phyloP scores from a whole-genome alignment of 2,888 invertebrate species.

The Papilio gigon region DNA sequence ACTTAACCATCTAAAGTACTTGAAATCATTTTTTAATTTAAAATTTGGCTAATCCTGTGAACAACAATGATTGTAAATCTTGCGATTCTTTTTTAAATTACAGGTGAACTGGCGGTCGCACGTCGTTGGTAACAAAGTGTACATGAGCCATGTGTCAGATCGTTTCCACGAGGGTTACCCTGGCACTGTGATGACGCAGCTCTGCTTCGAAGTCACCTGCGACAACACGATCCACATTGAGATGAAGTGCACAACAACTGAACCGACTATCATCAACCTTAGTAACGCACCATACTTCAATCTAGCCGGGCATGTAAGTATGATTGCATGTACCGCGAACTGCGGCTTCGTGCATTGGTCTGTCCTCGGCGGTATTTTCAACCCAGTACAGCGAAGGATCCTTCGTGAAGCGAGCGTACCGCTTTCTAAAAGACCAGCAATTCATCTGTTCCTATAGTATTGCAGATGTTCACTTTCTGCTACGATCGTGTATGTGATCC shows the following conservation, averaged over 20 bases:
- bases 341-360: no score
- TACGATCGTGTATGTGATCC: no score
- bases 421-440: no score
- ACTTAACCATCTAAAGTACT: no score
- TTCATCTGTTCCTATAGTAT: no score
- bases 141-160: slow-evolving; percentile 88
- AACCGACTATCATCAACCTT: slow-evolving; percentile 92
- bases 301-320: slow-evolving; percentile 91
- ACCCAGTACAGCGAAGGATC: no score
- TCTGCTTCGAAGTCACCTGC: slow-evolving; percentile 86
- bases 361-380: no score
- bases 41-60: no score
- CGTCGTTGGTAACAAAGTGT: slow-evolving; percentile 83
- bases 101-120: slow-evolving; percentile 86
- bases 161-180: slow-evolving; percentile 95
- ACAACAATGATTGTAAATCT: not conserved
- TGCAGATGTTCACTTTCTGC: no score
- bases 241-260: slow-evolving; percentile 88
- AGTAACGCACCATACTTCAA: slow-evolving; percentile 96
- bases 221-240: slow-evolving; percentile 89
- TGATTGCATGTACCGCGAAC: no score
- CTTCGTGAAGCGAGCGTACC: no score
- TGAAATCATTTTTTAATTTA: no score
- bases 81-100: slow-evolving; percentile 38
- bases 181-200: slow-evolving; percentile 88